These are phyloP conservation scores for Danio jaintianensis DNA, from an alignment of 2,797 vertebrate species.

Conservation along the genomic window DNA sequence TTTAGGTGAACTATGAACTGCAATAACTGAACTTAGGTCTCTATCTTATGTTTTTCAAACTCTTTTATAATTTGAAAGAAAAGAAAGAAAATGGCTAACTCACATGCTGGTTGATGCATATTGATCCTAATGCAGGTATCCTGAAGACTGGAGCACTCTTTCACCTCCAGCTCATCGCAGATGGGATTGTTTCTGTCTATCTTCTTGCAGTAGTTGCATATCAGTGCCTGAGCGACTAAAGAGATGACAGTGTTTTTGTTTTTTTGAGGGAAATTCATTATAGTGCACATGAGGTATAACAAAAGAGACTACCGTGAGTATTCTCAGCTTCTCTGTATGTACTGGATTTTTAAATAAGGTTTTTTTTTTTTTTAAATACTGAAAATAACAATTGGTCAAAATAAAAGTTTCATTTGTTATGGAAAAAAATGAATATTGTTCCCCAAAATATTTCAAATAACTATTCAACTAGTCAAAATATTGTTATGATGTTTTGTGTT, in stretches of 20 bases:
- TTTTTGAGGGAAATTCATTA: neutral
- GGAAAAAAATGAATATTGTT: too few species aligned
- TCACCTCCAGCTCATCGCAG: slow-evolving; percentile 25
- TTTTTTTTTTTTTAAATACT: too few species aligned
- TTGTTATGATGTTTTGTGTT: too few species aligned
- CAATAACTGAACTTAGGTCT: neutral
- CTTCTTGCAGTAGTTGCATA: slow-evolving; percentile 57
- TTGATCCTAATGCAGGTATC: slow-evolving; percentile 46
- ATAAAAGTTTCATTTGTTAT: too few species aligned
- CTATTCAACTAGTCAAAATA: too few species aligned
- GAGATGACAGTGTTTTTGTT: neutral
- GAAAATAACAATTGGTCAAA: too few species aligned
- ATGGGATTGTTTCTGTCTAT: slow-evolving; percentile 20
- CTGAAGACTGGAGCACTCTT: slow-evolving; percentile 37
- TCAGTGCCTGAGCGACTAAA: slow-evolving; percentile 58
- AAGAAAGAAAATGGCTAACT: neutral
- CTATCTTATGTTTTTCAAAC: neutral
- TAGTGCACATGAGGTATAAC: too few species aligned
- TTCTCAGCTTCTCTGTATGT: too few species aligned
- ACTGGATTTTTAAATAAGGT: too few species aligned
- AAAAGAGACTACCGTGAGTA: too few species aligned
- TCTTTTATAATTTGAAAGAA: neutral
- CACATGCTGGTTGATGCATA: slow-evolving; percentile 54
- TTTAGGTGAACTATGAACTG: neutral
- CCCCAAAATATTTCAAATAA: too few species aligned